Base-by-base conservation (phyloP, 2,888 invertebrate species). In the Phorcus lineatus region DNA sequence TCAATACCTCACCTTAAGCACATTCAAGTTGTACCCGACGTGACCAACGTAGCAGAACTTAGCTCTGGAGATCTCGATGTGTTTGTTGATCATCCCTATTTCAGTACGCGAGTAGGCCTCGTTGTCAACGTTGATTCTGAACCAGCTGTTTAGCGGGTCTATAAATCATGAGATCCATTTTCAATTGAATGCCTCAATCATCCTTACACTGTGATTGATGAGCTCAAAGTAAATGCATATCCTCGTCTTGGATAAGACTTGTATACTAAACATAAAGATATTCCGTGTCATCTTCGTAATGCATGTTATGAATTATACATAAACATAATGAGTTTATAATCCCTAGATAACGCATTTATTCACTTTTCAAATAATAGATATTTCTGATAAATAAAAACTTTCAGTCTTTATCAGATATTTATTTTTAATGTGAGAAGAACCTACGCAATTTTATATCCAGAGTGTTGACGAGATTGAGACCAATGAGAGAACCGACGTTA, bases 1-100 rank as follows among this genome's bases (percentile, higher is more conserved):
- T n/a, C n/a, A n/a, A n/a, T n/a, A n/a, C n/a, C n/a, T 54, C 19
- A 84, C 84, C 84, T 85, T 84, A 0, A 85, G 74, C 28, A 85
- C 78, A 57, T 82, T 85, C 7, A 85, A 55, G 24, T 85, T 80
- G 57, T 85, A 85, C 28, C 67, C 40, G 28, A 81, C 74, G 52
- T 76, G 70, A 13, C 84, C 82, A 19, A 74, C 40, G 77, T 80
- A 85, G 57, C 85, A 85, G 17, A 80, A 52, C 40, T 70, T 55
- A 6, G 84, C 84, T 40, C 78, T 76, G 28, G 83, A 77, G 53
- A 85, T 78, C 74, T 84, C 82, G 3, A 82, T 40, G 22, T 80
- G 31, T 9, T 75, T 24, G 40, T 78, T 74, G 22, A 85, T 67
- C 2, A 85, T 19, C 11, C 85, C 85, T 16, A 82, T 52, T 57